A percentile compares a stretch with the other conserved stretches of the same genome.
Evolutionary conservation across 1,140 invertebrate genomes (phyloP).

Genomic region (Lithobius niger): DNA sequence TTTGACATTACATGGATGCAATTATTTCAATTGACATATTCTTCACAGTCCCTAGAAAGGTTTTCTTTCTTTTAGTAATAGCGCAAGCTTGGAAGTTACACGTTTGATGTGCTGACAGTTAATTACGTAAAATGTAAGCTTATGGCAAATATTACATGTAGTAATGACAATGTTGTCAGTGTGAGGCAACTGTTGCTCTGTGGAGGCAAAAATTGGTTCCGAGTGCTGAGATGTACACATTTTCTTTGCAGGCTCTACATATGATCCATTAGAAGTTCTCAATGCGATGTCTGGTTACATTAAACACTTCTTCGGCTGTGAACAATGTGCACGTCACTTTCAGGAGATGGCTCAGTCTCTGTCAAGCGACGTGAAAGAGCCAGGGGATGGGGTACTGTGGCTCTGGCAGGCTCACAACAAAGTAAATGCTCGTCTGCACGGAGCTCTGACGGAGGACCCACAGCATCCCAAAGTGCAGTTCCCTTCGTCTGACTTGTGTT

Average conservation of each 20-base stretch:
- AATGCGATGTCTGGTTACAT: slow-evolving; percentile 75
- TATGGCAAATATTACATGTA: no score
- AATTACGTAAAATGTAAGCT: no score
- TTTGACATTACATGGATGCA: no score
- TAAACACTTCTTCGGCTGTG: slow-evolving; percentile 86
- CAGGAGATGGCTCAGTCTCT: slow-evolving; percentile 53
- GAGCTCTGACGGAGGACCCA: slow-evolving; percentile 82
- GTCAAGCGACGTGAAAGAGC: slow-evolving; percentile 48
- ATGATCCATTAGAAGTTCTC: slow-evolving; percentile 48
- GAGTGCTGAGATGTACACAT: no score
- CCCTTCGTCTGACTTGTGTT: slow-evolving; percentile 54
- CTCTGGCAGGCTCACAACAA: slow-evolving; percentile 90
- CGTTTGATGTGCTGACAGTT: no score
- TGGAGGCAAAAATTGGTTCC: no score
- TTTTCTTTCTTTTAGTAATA: no score
- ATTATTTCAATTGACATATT: no score
- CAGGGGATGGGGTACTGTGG: slow-evolving; percentile 73
- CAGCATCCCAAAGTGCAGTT: slow-evolving; percentile 80
- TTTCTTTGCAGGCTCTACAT: slow-evolving; percentile 19
- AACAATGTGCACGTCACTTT: slow-evolving; percentile 78
- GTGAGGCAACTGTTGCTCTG: no score
- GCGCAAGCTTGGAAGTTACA: no score
- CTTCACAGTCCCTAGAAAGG: no score
- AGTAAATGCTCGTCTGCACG: slow-evolving; percentile 73
- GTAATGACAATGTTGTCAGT: no score